phyloP scores from a whole-genome alignment of 2,797 vertebrate species.

The Micromesistius poutassou region DNA sequence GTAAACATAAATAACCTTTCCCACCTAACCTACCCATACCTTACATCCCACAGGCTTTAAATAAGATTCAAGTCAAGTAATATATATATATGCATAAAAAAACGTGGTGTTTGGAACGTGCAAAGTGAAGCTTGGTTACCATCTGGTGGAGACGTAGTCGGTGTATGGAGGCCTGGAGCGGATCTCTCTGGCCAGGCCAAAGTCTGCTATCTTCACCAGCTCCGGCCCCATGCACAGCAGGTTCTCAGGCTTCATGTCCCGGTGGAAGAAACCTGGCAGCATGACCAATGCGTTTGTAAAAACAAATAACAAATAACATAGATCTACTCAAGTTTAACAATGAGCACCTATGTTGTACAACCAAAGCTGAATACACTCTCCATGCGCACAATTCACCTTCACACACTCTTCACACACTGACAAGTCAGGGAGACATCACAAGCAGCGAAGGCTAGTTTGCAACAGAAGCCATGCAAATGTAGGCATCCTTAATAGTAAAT shows the following conservation, averaged over 20 bases:
- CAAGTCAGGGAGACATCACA: neutral
- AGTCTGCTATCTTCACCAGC: slow-evolving; percentile 97
- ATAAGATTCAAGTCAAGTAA: too few relatives aligned
- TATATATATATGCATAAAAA: too few relatives aligned
- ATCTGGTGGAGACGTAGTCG: slow-evolving; percentile 96
- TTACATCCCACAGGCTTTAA: too few relatives aligned
- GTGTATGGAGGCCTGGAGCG: slow-evolving; percentile 96
- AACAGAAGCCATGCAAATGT: slow-evolving; percentile 14
- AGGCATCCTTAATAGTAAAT: slow-evolving; percentile 13
- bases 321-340: neutral
- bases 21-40: too few relatives aligned
- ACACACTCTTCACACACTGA: neutral
- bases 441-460: neutral
- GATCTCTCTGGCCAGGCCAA: slow-evolving; percentile 95
- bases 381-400: neutral
- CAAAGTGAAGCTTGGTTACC: slow-evolving; percentile 72
- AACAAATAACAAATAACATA: too few relatives aligned
- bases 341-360: neutral
- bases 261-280: slow-evolving; percentile 92
- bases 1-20: too few relatives aligned
- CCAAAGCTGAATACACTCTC: neutral
- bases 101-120: too few relatives aligned
- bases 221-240: slow-evolving; percentile 96
- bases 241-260: slow-evolving; percentile 99
- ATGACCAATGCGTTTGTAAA: too few relatives aligned